Conservation (phyloP, 1,140 invertebrate species). For the Condylostylus longicornis region DNA sequence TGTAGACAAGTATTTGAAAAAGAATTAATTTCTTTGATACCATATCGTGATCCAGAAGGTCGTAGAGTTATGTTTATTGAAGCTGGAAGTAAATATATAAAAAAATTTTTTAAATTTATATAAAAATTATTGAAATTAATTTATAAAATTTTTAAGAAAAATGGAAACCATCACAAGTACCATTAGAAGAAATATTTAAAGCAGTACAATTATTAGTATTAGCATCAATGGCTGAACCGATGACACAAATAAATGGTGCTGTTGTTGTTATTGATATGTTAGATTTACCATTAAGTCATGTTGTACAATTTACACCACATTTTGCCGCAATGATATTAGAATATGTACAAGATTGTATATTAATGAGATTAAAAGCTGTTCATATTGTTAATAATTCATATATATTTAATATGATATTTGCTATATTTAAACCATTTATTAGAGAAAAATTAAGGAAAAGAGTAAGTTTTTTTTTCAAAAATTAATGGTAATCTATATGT, state of each 20-base stretch:
- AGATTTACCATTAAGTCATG: slow-evolving; percentile 46
- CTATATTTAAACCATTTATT: slow-evolving; percentile 64
- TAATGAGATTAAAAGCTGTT: slow-evolving; percentile 46
- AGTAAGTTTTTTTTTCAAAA: slow-evolving; percentile 25
- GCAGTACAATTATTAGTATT: slow-evolving; percentile 41
- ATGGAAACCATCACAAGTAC: slow-evolving; percentile 48
- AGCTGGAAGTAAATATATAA: slow-evolving; percentile 35
- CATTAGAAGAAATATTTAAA: slow-evolving; percentile 40
- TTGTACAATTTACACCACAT: slow-evolving; percentile 52
- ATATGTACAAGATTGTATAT: slow-evolving; percentile 46
- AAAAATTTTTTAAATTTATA: slow-evolving; percentile 3
- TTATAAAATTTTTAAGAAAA: slow-evolving; percentile 30
- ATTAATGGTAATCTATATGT: not conserved
- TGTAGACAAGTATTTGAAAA: slow-evolving; percentile 35
- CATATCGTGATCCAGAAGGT: slow-evolving; percentile 37
- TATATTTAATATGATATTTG: slow-evolving; percentile 59
- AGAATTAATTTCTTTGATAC: slow-evolving; percentile 40
- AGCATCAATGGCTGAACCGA: slow-evolving; percentile 43
- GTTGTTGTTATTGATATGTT: slow-evolving; percentile 53
- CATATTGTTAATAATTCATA: slow-evolving; percentile 67
- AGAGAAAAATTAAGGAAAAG: slow-evolving; percentile 43
- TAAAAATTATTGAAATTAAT: slow-evolving; percentile 3
- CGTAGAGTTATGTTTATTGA: slow-evolving; percentile 40
- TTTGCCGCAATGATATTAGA: slow-evolving; percentile 47
- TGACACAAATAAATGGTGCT: slow-evolving; percentile 44